A percentile compares a stretch with the other conserved stretches of the same genome.
phyloP scores from a whole-genome alignment of 2,888 invertebrate species.

The Dolichomitus sp. region DNA sequence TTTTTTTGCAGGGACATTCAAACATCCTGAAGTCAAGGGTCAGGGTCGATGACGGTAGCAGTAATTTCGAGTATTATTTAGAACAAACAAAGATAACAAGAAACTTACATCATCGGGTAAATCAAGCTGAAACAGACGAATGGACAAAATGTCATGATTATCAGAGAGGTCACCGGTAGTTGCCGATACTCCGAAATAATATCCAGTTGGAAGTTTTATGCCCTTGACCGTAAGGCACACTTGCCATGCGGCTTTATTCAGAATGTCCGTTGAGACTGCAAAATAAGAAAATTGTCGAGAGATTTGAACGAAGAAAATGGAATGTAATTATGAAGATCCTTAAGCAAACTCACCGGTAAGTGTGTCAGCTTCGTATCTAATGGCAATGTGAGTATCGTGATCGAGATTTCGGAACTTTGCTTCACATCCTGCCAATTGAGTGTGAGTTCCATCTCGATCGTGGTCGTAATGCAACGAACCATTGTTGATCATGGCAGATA shows the following conservation, averaged over 20 bases:
- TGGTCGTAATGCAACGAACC: slow-evolving; percentile 98
- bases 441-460: slow-evolving; percentile 99
- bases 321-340: not conserved
- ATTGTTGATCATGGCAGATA: slow-evolving; percentile 99
- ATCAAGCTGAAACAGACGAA: slow-evolving; percentile 97
- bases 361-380: slow-evolving; percentile 96
- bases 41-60: not conserved
- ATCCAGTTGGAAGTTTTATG: slow-evolving; percentile 97
- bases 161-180: slow-evolving; percentile 99
- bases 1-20: not conserved
- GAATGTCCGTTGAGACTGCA: slow-evolving; percentile 95
- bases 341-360: slow-evolving; percentile 90
- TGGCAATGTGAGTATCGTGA: slow-evolving; percentile 95
- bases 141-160: slow-evolving; percentile 97
- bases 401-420: slow-evolving; percentile 97
- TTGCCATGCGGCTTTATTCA: slow-evolving; percentile 97
- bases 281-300: not conserved
- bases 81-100: not conserved
- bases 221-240: slow-evolving; percentile 96
- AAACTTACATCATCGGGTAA: slow-evolving; percentile 89
- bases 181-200: slow-evolving; percentile 97
- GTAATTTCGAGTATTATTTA: not conserved
- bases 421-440: slow-evolving; percentile 98
- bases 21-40: not conserved
- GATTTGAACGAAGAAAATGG: not conserved